Percentiles rank a stretch among this genome's conserved stretches.
These are phyloP conservation scores for Archegozetes longisetosus DNA, from an alignment of 1,140 invertebrate species.

Conservation along the genomic window DNA sequence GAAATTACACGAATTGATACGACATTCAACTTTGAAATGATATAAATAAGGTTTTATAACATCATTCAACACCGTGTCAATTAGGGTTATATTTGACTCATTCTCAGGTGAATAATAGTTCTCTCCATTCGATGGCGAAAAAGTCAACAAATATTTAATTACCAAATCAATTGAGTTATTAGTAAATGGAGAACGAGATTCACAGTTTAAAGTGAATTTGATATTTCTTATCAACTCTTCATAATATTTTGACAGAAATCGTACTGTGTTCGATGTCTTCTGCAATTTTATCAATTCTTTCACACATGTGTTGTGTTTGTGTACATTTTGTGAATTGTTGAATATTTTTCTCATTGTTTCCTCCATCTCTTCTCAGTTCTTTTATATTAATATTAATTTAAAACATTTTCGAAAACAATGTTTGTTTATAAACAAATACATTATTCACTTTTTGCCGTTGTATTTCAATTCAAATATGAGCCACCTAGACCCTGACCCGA, in stretches of 20 bases:
- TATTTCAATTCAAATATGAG: too few relatives aligned
- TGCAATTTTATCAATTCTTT: not conserved
- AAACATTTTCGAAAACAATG: too few relatives aligned
- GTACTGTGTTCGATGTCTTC: not conserved
- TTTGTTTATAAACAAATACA: too few relatives aligned
- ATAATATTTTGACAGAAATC: not conserved
- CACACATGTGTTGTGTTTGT: not conserved
- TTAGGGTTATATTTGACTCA: not conserved
- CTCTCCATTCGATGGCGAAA: not conserved
- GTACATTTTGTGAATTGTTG: not conserved
- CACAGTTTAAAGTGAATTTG: not conserved
- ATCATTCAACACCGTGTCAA: not conserved
- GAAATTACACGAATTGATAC: not conserved
- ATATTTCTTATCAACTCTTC: not conserved
- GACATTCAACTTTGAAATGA: not conserved
- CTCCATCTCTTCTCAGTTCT: too few relatives aligned
- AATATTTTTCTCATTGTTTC: not conserved
- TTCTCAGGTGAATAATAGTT: not conserved
- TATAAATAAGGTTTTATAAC: not conserved
- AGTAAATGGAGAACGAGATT: not conserved
- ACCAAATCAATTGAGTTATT: not conserved
- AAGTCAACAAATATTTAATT: not conserved
- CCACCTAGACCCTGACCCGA: too few relatives aligned
- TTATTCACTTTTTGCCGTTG: too few relatives aligned
- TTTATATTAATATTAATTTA: too few relatives aligned